Conservation (phyloP, 2,797 vertebrate genomes). For the Thalassophryne amazonica region DNA sequence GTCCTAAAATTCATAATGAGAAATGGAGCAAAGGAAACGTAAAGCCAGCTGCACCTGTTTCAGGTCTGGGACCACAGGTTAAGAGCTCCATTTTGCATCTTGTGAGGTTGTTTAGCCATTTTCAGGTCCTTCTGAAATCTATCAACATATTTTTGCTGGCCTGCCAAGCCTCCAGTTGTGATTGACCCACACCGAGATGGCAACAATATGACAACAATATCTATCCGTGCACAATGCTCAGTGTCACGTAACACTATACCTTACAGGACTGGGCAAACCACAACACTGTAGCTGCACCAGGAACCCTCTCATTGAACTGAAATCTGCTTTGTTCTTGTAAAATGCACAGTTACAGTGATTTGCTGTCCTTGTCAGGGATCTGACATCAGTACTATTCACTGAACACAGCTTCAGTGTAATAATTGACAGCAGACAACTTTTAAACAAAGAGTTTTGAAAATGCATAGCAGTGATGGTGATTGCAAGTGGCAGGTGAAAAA, state of each 20-base stretch:
- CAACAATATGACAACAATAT: slow-evolving; percentile 45
- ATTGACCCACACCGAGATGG: slow-evolving; percentile 29
- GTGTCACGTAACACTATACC: slow-evolving; percentile 14
- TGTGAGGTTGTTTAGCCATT: slow-evolving; percentile 36
- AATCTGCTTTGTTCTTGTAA: slow-evolving; percentile 34
- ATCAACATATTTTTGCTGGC: slow-evolving; percentile 53
- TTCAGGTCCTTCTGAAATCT: slow-evolving; percentile 39
- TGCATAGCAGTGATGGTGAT: background rate
- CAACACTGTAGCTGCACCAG: slow-evolving; percentile 5
- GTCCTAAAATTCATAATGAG: slow-evolving; percentile 44
- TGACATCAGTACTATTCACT: slow-evolving; percentile 20
- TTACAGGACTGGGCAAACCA: background rate
- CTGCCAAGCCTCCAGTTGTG: slow-evolving; percentile 51
- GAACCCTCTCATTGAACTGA: background rate
- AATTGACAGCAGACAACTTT: background rate
- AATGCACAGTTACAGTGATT: slow-evolving; percentile 23
- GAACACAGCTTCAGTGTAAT: slow-evolving; percentile 4
- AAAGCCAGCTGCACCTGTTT: slow-evolving; percentile 63
- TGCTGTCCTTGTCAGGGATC: slow-evolving; percentile 26
- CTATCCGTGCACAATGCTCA: slow-evolving; percentile 14
- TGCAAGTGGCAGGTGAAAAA: background rate
- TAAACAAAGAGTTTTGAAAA: slow-evolving; percentile 28
- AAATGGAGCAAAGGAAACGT: slow-evolving; percentile 49
- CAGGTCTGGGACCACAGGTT: slow-evolving; percentile 32
- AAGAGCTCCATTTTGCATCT: slow-evolving; percentile 30